Evolutionary conservation across 1,140 invertebrate species (phyloP), one percentile per base, ranked within the genome.

Genomic region (Zaprionus tsacasi): DNA sequence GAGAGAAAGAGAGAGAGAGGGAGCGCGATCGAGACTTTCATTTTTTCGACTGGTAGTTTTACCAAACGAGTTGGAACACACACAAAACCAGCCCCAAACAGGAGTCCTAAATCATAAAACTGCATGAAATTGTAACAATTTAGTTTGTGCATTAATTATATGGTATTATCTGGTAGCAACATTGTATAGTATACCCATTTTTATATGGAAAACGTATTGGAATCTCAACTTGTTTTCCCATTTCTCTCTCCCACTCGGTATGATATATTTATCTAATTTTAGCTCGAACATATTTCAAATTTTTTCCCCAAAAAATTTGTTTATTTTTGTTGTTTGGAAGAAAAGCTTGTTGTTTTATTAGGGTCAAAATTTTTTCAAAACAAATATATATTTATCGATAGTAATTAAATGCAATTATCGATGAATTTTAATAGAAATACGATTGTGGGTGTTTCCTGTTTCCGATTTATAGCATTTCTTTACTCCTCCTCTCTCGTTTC

Each of bases 11-110:
- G n/a, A n/a, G 40, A 21, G 21, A 21, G 21, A 21, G n/a, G n/a
- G n/a, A n/a, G n/a, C n/a, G n/a, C 25, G 25, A 27, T 27, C 40
- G 40, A 43, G 40, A 61, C 69, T 72, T 76, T 71, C 69, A 57
- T 66, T 76, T 76, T 30, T 30, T 30, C 38, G 45, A 38, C 54
- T 35, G n/a, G 45, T 56, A 38, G 8, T 21, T 1, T 1, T 21
- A 21, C 8, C 48, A 64, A 70, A 56, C 68, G 15, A 56, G 59
- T 70, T 56, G 38, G 11, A 60, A 21, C 1, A 35, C 33, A 43
- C 25, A 25, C 4, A 1, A 54, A 65, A 65, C 63, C 52, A 33
- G 63, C 25, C 40, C 30, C 15, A 48, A 48, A 59, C 33, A 38
- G 43, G 35, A 38, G 35, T 58, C 21, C 45, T 57, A 21, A 45